Conservation (phyloP, 2,888 invertebrate species). For the Synergus laeviventris region DNA sequence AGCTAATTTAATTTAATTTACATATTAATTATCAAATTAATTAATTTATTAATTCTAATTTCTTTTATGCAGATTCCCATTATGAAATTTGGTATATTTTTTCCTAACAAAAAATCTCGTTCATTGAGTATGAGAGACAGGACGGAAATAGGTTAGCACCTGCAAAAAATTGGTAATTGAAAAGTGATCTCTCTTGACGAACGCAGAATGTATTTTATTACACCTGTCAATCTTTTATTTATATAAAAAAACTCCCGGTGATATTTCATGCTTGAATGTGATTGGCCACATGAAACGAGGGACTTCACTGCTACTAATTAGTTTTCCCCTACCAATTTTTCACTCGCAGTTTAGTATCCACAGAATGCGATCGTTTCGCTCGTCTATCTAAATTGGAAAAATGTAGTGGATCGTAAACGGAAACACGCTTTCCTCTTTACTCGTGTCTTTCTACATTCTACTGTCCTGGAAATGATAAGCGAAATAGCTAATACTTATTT, state of each 20-base stretch:
- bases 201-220: background rate
- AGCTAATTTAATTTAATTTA: constrained; percentile 34
- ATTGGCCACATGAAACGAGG: background rate
- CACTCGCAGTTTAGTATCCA: background rate
- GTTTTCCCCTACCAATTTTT: constrained; percentile 23
- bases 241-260: background rate
- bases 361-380: constrained; percentile 14
- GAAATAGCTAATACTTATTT: constrained; percentile 20
- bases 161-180: background rate
- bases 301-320: background rate
- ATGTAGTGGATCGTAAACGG: constrained; percentile 31
- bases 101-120: background rate
- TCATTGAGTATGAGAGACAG: background rate
- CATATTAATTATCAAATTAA: background rate
- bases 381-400: constrained; percentile 36
- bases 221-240: constrained; percentile 1
- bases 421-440: constrained; percentile 10
- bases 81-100: background rate
- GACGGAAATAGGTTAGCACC: background rate
- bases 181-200: background rate
- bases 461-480: constrained; percentile 10
- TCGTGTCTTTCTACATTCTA: background rate
- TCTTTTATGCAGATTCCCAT: background rate
- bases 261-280: background rate
- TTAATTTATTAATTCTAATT: too few relatives aligned